A percentile compares a stretch with the other conserved stretches of the same genome.
Conservation (phyloP, 2,797 vertebrate species). For the Betta splendens region DNA sequence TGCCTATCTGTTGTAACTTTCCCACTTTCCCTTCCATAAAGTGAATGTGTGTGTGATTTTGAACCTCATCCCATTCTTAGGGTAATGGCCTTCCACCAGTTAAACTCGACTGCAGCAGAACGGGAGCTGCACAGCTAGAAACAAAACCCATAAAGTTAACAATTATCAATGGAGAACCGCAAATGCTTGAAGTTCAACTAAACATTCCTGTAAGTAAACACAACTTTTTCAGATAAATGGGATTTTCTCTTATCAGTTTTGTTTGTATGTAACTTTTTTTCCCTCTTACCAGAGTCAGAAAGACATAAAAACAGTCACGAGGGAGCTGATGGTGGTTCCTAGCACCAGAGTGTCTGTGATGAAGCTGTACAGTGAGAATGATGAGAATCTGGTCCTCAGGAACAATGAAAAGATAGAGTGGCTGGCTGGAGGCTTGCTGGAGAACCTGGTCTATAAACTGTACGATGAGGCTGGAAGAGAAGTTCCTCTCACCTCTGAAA, state of each 20-base stretch:
- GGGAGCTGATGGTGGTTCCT: constrained; percentile 84
- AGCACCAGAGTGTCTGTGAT: constrained; percentile 83
- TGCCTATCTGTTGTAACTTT: too few species aligned
- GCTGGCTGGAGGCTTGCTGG: constrained; percentile 84
- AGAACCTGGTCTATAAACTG: constrained; percentile 87
- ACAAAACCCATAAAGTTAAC: constrained; percentile 84
- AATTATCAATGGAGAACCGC: constrained; percentile 82
- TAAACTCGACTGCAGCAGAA: constrained; percentile 85
- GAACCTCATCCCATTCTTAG: constrained; percentile 59
- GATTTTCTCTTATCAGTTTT: neutral
- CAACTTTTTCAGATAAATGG: too few species aligned
- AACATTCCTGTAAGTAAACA: constrained; percentile 73
- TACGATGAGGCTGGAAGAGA: constrained; percentile 88
- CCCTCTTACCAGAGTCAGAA: constrained; percentile 78
- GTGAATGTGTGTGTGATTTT: neutral
- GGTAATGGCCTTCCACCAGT: constrained; percentile 77
- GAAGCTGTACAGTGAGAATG: constrained; percentile 80
- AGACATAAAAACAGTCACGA: constrained; percentile 77
- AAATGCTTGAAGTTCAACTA: constrained; percentile 81
- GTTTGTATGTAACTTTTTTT: neutral
- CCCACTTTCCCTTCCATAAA: too few species aligned
- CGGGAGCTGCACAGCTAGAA: constrained; percentile 84
- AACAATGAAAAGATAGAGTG: constrained; percentile 87
- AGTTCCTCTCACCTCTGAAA: constrained; percentile 77
- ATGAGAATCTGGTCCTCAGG: constrained; percentile 79